Evolutionary conservation across 2,113 vertebrate species (phyloP).

Genomic region (Pungitius pungitius): DNA sequence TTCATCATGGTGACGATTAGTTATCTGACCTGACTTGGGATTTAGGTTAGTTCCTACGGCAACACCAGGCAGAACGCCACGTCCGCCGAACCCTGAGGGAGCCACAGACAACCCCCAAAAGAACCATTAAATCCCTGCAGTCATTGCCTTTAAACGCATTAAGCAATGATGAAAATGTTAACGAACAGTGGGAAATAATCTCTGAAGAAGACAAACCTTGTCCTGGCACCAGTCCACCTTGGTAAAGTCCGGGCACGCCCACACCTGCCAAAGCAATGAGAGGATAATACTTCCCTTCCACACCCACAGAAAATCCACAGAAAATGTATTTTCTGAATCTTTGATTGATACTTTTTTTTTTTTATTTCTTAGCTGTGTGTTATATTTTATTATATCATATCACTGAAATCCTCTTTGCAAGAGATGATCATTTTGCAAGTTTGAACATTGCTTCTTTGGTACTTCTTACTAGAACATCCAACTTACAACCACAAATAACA

Average conservation of each 20-base stretch:
- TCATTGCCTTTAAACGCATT: background rate
- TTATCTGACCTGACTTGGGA: conserved; percentile 82
- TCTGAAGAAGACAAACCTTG: conserved; percentile 68
- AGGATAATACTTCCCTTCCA: conserved; percentile 3
- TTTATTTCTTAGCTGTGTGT: background rate
- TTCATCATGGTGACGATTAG: background rate
- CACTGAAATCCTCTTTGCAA: background rate
- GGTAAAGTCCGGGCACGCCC: conserved; percentile 82
- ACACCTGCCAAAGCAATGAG: conserved; percentile 68
- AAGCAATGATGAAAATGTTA: background rate
- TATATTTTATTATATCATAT: background rate
- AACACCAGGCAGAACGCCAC: conserved; percentile 93
- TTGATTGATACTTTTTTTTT: too few species aligned
- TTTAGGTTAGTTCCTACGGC: conserved; percentile 89
- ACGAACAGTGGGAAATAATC: conserved; percentile 7
- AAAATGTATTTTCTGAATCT: too few species aligned
- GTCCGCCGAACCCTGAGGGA: conserved; percentile 85
- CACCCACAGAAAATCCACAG: too few species aligned
- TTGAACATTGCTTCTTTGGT: background rate
- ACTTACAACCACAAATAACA: background rate
- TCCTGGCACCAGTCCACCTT: conserved; percentile 78
- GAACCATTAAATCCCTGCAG: background rate
- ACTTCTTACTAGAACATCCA: background rate
- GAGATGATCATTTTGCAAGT: background rate
- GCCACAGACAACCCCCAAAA: conserved; percentile 12